These are phyloP conservation scores for Neogale vison DNA, from an alignment of 2,113 vertebrate genomes.

Conservation along the genomic window DNA sequence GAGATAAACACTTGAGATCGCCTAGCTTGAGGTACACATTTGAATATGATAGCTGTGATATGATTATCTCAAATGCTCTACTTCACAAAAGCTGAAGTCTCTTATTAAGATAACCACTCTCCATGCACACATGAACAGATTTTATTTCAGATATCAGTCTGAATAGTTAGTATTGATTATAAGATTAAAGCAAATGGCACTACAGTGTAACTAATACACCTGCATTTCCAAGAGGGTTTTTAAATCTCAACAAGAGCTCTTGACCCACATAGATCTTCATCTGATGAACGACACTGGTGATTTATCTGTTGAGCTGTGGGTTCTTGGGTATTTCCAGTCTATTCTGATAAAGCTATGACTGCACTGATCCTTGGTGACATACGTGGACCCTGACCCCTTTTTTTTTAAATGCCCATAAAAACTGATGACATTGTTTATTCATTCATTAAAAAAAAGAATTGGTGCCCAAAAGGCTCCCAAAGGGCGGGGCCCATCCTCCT, in stretches of 20 bases:
- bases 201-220: background rate
- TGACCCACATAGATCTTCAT: background rate
- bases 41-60: background rate
- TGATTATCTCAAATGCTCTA: background rate
- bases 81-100: background rate
- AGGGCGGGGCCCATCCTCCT: too few relatives aligned
- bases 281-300: background rate
- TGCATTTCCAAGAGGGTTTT: background rate
- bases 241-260: conserved; percentile 9
- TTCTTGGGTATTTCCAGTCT: background rate
- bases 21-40: background rate
- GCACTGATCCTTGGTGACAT: background rate
- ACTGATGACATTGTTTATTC: background rate
- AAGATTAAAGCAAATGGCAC: background rate
- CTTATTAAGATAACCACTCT: background rate
- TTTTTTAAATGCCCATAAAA: background rate
- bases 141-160: background rate
- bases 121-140: background rate
- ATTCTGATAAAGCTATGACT: background rate
- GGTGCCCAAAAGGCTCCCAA: too few relatives aligned
- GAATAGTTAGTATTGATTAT: background rate
- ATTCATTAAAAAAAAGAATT: background rate
- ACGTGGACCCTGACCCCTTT: background rate
- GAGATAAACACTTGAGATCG: background rate
- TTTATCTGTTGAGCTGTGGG: background rate